Evolutionary conservation across 2,113 vertebrate species (phyloP), one percentile per base, ranked within the genome.

Genomic region (Ailurus styani): DNA sequence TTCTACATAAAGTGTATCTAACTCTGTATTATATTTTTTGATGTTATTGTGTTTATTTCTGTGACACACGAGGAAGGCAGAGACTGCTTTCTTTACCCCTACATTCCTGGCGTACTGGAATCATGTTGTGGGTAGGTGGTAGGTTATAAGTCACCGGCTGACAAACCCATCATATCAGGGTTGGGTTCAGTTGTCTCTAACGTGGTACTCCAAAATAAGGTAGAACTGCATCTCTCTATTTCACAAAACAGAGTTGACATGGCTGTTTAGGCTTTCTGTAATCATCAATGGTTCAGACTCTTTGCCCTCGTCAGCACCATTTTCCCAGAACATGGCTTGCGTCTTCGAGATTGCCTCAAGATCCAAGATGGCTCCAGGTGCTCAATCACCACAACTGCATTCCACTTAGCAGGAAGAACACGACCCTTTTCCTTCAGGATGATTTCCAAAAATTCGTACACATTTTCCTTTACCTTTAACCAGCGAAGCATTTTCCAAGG

Each of bases 361-460:
- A 20, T 15, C 17, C 8, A 31, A 40, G 6, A 34, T 29, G 20
- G 42, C 23, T 10, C 0, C 1, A 18, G 0, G 0, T 21, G 29
- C 34, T n/a, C n/a, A 25, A 47, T 13, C 31, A 6, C 47, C 54
- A 50, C 0, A 8, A 45, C n/a, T 14, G 23, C 10, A 7, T 72
- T 57, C 31, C 14, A 17, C 8, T 23, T 17, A 21, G 5, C 11
- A 31, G 31, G n/a, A 86, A 82, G 18, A 17, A 31, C 31, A 13
- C 15, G 15, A 1, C 0, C 54, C 40, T 54, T 2, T 29, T 20
- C 25, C 29, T 57, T 55, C 3, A 2, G 10, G 17, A 0, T 12
- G 25, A 91, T 77, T 90, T 85, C 52, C 1, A 54, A 54, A 9
- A 66, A 72, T 21, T 10, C 17, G 2, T 29, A 18, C 7, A 45